A percentile compares a stretch with the other conserved stretches of the same genome.
Conservation (phyloP, 2,797 vertebrate species). For the Sardinella longiceps region DNA sequence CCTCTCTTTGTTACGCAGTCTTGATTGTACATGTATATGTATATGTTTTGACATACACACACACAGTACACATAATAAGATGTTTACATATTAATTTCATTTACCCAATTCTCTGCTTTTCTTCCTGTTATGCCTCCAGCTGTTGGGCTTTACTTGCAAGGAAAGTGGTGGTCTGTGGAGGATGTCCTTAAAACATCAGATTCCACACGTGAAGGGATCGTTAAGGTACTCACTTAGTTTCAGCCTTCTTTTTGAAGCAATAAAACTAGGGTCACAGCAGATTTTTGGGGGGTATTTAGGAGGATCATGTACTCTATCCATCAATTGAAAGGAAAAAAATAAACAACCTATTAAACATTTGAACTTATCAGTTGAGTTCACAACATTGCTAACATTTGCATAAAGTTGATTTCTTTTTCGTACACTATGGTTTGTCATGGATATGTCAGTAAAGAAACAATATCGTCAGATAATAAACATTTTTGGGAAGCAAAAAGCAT, state of each 20-base stretch:
- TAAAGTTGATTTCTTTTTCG: background rate
- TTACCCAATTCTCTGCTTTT: background rate
- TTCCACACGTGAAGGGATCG: constrained; percentile 75
- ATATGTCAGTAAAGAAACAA: background rate
- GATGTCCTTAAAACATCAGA: constrained; percentile 83
- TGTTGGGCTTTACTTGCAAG: constrained; percentile 84
- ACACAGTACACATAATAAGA: too few relatives aligned
- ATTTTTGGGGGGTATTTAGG: too few relatives aligned
- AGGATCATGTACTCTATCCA: background rate
- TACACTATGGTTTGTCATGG: background rate
- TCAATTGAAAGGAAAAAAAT: background rate
- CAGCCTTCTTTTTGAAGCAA: background rate
- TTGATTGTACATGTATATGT: too few relatives aligned
- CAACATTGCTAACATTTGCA: background rate
- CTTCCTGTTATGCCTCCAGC: constrained; percentile 57
- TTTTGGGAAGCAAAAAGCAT: background rate
- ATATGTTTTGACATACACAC: background rate
- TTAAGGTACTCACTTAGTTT: constrained; percentile 71
- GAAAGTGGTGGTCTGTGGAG: constrained; percentile 85
- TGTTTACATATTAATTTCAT: background rate
- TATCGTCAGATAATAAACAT: background rate
- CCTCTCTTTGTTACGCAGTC: background rate
- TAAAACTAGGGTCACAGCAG: too few relatives aligned
- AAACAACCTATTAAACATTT: background rate
- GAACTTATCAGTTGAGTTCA: background rate